Evolutionary conservation across 2,113 vertebrate species (phyloP), one percentile per base, ranked within the genome.

Genomic region (Lynx canadensis): DNA sequence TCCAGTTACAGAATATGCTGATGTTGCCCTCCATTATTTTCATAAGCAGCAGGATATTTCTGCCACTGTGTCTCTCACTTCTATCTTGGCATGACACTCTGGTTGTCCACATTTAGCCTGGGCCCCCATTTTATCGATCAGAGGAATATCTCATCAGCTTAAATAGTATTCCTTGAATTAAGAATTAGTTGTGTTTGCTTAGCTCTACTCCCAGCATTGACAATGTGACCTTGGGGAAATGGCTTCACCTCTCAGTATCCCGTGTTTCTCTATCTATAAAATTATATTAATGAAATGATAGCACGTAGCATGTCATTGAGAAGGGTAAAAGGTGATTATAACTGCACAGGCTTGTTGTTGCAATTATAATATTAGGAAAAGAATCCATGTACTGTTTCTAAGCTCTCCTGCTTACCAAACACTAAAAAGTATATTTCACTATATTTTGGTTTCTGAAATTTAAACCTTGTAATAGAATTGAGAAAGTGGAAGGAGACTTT

Each of bases 281-380:
- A 91, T 92, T 94, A 85, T 84, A 96, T 90, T 96, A 97, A 94
- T 93, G 76, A 97, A 80, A 96, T 96, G 80, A 95, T 87, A 94
- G 33, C 63, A 89, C 1, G 0, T 41, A 55, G 10, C 29, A 48
- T 55, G 68, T 74, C 91, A 95, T 52, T 91, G 88, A 85, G 74
- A 96, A 93, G 60, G 68, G 38, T 89, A 76, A 94, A 88, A 84
- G 50, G 45, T 95, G 71, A 97, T 94, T 69, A 65, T 52, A 91
- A 88, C 3, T 79, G 57, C 33, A 36, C 36, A 86, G 52, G 14
- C 11, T 50, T 89, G 38, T 92, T 92, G 23, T 83, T 87, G n/a
- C 33, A 91, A 89, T 81, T 71, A 92, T 76, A 87, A 87, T 86
- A 33, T 60, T 68, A 83, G 73, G 52, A 73, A 84, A 74, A 69